These are phyloP conservation scores for Venustoraphidia nigricollis DNA, from an alignment of 2,888 invertebrate species.

Conservation along the genomic window DNA sequence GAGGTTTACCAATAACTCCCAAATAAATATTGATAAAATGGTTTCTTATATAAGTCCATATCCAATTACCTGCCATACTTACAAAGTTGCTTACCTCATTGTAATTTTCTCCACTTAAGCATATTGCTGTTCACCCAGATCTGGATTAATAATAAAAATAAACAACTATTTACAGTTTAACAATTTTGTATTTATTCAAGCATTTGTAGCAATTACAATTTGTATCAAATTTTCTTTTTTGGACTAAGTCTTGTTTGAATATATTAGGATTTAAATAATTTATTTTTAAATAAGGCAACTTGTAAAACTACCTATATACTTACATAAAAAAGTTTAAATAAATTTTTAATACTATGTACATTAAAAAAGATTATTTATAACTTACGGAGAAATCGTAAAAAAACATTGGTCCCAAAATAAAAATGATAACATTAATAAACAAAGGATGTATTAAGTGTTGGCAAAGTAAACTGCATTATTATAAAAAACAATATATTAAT, in stretches of 20 bases:
- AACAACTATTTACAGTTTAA: constrained; percentile 24
- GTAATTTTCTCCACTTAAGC: too few relatives aligned
- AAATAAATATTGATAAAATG: too few relatives aligned
- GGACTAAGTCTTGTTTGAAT: neutral
- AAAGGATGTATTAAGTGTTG: constrained; percentile 19
- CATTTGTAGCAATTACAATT: neutral
- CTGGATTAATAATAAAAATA: constrained; percentile 11
- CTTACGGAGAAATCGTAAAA: constrained; percentile 33
- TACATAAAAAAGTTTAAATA: too few relatives aligned
- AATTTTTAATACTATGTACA: constrained; percentile 6
- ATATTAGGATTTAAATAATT: constrained; percentile 6
- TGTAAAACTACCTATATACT: too few relatives aligned
- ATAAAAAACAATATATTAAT: neutral
- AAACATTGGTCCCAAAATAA: constrained; percentile 34
- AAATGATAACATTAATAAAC: constrained; percentile 34
- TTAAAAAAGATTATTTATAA: constrained; percentile 14
- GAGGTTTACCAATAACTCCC: too few relatives aligned
- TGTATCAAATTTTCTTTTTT: neutral
- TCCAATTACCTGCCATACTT: too few relatives aligned
- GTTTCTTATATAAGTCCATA: too few relatives aligned
- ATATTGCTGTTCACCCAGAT: too few relatives aligned
- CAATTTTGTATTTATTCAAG: constrained; percentile 9
- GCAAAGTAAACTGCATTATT: constrained; percentile 3
- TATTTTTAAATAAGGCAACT: constrained; percentile 5
- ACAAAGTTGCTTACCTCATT: too few relatives aligned